Conservation (phyloP, 2,113 vertebrate genomes). For the Saimiri boliviensis region DNA sequence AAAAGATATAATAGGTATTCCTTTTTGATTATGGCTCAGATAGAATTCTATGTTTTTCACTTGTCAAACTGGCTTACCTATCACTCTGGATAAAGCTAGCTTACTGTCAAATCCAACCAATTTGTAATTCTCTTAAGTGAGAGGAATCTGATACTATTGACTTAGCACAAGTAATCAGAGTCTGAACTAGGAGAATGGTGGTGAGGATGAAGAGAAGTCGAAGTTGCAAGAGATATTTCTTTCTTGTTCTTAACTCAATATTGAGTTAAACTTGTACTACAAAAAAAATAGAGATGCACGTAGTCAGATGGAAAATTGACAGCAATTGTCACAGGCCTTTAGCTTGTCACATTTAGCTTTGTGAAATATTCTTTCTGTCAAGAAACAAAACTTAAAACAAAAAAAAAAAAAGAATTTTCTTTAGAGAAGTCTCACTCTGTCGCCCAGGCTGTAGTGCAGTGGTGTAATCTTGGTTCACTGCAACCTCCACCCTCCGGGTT, state of each 20-base stretch:
- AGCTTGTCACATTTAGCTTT: background rate
- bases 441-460: no score
- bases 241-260: background rate
- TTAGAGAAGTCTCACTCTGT: no score
- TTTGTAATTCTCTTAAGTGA: background rate
- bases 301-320: background rate
- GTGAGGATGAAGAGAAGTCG: background rate
- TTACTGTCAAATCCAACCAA: background rate
- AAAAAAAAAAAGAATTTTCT: no score
- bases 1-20: background rate
- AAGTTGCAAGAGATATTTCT: background rate
- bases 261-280: background rate
- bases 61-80: background rate
- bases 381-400: background rate
- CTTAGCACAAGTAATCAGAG: background rate
- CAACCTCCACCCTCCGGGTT: no score
- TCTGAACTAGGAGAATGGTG: background rate
- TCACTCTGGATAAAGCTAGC: background rate
- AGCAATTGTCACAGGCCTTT: background rate
- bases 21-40: slow-evolving; percentile 1
- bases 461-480: no score
- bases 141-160: background rate
- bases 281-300: background rate
- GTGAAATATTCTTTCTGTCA: background rate
- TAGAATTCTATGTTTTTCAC: background rate